Base-by-base conservation (phyloP, 2,113 vertebrate species). In the Saccopteryx leptura region DNA sequence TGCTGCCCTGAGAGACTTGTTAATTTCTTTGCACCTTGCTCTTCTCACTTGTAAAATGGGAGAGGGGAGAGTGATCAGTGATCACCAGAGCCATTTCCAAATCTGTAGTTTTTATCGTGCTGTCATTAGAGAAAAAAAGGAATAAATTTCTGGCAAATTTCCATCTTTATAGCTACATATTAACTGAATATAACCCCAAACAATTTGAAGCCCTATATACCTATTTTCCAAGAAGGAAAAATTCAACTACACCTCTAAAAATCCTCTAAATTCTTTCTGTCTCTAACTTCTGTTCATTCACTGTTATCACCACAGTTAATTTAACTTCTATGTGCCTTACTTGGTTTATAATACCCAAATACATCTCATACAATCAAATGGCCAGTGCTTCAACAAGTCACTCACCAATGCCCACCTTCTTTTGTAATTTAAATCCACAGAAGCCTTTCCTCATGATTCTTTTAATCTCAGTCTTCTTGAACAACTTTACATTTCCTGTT, bases 211-310 rank as follows among this genome's bases (percentile, higher is more conserved):
- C 19, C 39, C 4, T 83, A 48, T 52, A 56, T 23, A 18, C 39
- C n/a, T 78, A 88, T 85, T 83, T 84, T 66, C 52, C 23, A 74
- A 85, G 52, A 54, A 74, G 88, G 21, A 58, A 80, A 90, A 63
- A 28, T 56, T 76, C 61, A 76, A 24, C 63, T 60, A 18, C 24
- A 2, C 19, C 14, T 54, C 19, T 12, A 33, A 52, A 88, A 65
- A 90, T 68, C 26, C 63, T 75, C 19, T 10, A 52, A 88, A 28
- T 68, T 89, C 58, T 56, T 63, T 14, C 50, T 92, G 46, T 19
- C 31, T 52, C 17, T 80, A 88, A 80, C 17, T 90, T 90, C 58
- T 72, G 56, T 39, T 93, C 21, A 18, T 68, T 87, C 48, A 60
- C 54, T 66, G 58, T n/a, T 68, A 50, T 60, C 19, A 65, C 12